phyloP scores from a whole-genome alignment of 2,797 vertebrate species.

The Arnoldichthys spilopterus region DNA sequence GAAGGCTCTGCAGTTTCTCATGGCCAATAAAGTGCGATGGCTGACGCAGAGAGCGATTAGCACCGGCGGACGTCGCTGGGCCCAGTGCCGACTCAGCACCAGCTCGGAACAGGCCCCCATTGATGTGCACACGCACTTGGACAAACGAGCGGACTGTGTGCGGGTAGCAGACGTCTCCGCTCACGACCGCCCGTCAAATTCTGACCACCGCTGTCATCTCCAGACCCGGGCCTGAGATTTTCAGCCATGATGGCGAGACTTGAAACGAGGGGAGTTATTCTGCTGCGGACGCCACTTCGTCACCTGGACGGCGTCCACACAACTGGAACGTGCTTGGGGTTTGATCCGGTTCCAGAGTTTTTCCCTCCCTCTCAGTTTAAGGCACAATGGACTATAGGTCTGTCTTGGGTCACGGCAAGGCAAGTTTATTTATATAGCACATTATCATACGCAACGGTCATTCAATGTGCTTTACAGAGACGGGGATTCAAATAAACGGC shows the following conservation, averaged over 20 bases:
- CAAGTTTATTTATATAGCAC: too few species aligned
- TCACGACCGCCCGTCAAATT: conserved; percentile 68
- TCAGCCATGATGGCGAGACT: conserved; percentile 52
- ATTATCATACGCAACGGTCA: too few species aligned
- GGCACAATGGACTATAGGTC: too few species aligned
- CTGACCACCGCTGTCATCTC: conserved; percentile 60
- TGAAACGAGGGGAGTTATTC: conserved; percentile 47
- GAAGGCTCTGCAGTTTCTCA: neutral
- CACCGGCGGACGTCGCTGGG: conserved; percentile 14
- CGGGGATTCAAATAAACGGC: too few species aligned
- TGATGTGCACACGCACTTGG: conserved; percentile 57
- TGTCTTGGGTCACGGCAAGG: too few species aligned
- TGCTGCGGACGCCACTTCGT: conserved; percentile 3
- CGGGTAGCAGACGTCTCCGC: conserved; percentile 46
- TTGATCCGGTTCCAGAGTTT: conserved; percentile 10
- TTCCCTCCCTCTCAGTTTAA: too few species aligned
- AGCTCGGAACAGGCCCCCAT: conserved; percentile 56
- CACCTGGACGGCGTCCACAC: conserved; percentile 28
- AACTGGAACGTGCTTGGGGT: neutral
- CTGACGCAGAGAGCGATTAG: conserved; percentile 19
- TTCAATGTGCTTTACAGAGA: too few species aligned
- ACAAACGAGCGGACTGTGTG: conserved; percentile 41
- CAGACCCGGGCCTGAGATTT: conserved; percentile 62
- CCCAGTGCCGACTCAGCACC: conserved; percentile 27
- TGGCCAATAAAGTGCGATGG: neutral